A percentile compares a stretch with the other conserved stretches of the same genome.
phyloP scores from a whole-genome alignment of 1,140 invertebrate species.

The Ceratosolen solmsi region DNA sequence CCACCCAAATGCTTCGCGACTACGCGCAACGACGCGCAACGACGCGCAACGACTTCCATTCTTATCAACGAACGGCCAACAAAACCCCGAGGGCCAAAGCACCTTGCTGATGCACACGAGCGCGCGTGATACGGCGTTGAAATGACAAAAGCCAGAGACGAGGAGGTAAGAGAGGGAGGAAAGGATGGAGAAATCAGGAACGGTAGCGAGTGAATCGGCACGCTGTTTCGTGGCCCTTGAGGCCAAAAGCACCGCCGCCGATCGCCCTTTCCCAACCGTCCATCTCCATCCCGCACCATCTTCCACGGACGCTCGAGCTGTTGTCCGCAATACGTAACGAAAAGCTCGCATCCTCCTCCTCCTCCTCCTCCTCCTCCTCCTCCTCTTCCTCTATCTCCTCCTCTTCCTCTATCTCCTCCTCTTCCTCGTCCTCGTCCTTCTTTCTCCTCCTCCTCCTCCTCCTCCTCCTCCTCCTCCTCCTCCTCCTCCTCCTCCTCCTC shows the following conservation, averaged over 20 bases:
- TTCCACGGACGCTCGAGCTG: not conserved
- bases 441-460: not conserved
- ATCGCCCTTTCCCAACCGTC: not conserved
- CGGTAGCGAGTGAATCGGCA: slow-evolving; percentile 9
- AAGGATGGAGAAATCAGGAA: not conserved
- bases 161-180: not conserved
- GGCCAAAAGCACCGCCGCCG: not conserved
- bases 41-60: not conserved
- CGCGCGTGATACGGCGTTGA: not conserved
- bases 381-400: not conserved
- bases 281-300: not conserved
- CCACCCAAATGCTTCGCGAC: not conserved
- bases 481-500: not conserved
- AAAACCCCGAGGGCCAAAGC: too few species aligned
- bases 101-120: too few species aligned
- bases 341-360: not conserved
- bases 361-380: not conserved
- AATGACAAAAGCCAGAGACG: not conserved
- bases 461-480: not conserved
- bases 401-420: not conserved
- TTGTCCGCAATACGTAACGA: slow-evolving; percentile 3
- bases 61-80: not conserved
- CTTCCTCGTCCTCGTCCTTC: not conserved
- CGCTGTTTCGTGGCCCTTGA: slow-evolving; percentile 1
- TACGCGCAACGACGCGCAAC: not conserved